Evolutionary conservation across 1,140 invertebrate genomes (phyloP), one percentile per base, ranked within the genome.

Genomic region (Alviniconcha marisindica): DNA sequence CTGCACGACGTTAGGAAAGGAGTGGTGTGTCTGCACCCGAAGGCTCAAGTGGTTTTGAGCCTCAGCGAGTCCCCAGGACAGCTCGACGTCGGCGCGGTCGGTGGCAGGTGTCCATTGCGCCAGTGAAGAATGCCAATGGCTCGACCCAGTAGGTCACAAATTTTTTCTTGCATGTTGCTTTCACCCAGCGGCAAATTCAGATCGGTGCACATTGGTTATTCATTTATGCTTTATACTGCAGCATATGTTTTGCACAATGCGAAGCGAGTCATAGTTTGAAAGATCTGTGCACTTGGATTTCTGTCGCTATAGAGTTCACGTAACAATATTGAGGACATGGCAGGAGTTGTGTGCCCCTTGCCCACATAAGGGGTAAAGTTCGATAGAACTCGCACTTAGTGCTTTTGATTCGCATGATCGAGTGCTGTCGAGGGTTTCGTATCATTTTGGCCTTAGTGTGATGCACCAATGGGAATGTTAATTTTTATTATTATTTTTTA

Each of bases 91-190:
- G 56, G 33, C 56, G 56, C 54, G 31, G 56, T 56, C 78, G 56
- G 56, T 66, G 56, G 78, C 78, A 80, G 78, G 78, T 80, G 78
- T 66, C 78, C 78, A 80, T 80, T 80, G 56, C 56, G 38, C 36
- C 51, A 80, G 56, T 80, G 60, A 80, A 80, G 78, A 80, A 80
- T 80, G 78, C 78, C 78, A 80, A 80, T 80, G 78, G 78, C 78
- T 80, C 78, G 78, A 80, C 78, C 78, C 51, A 80, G 78, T 80
- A 80, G 78, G 78, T 80, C 78, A 80, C 51, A 36, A 80, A 38
- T 80, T 80, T 66, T 79, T 79, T 80, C 40, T 66, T 69, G 28
- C 48, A 36, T 56, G 40, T 80, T 56, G 2, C 1, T 69, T 66
- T 15, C 56, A n/a, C 21, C 24, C 36, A 63, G 0, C 21, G n/a